A percentile compares a stretch with the other conserved stretches of the same genome.
Evolutionary conservation across 2,888 invertebrate species (phyloP).

Genomic region (Ormyrus nitidulus): DNA sequence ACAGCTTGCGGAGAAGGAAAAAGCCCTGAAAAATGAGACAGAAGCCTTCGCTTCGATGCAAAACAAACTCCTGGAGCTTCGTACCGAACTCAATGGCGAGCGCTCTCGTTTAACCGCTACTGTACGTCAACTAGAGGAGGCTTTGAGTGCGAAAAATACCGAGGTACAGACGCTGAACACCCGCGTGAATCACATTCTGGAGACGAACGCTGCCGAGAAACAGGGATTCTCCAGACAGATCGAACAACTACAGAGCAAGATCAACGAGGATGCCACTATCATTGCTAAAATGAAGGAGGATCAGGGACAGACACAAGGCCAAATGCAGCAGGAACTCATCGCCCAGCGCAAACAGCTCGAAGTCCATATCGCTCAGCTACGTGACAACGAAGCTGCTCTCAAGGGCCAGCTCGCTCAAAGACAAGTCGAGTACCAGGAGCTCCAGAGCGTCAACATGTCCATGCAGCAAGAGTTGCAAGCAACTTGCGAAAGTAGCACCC

Average conservation of each 20-base stretch:
- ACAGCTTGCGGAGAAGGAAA: conserved; percentile 92
- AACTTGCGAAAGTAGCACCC: conserved; percentile 68
- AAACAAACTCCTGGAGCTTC: conserved; percentile 86
- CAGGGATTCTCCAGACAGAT: conserved; percentile 80
- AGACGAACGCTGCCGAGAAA: conserved; percentile 79
- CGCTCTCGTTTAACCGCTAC: conserved; percentile 78
- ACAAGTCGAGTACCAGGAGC: conserved; percentile 76
- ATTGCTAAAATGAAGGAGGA: conserved; percentile 78
- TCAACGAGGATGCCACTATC: conserved; percentile 78
- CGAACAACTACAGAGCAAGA: conserved; percentile 80
- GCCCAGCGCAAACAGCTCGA: conserved; percentile 82
- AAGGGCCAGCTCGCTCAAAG: conserved; percentile 74
- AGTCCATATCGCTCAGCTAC: conserved; percentile 80
- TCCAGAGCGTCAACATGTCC: conserved; percentile 68
- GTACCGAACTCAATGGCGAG: conserved; percentile 83
- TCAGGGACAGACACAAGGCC: conserved; percentile 75
- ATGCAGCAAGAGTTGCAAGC: conserved; percentile 70
- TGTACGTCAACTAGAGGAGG: conserved; percentile 79
- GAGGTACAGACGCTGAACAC: conserved; percentile 81
- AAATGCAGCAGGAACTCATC: conserved; percentile 77
- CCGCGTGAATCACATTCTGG: conserved; percentile 80
- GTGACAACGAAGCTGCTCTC: conserved; percentile 76
- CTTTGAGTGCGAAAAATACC: conserved; percentile 77
- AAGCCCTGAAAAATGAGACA: conserved; percentile 84
- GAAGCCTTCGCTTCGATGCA: conserved; percentile 86